phyloP scores from a whole-genome alignment of 1,140 invertebrate genomes.

The Aphis gossypii region DNA sequence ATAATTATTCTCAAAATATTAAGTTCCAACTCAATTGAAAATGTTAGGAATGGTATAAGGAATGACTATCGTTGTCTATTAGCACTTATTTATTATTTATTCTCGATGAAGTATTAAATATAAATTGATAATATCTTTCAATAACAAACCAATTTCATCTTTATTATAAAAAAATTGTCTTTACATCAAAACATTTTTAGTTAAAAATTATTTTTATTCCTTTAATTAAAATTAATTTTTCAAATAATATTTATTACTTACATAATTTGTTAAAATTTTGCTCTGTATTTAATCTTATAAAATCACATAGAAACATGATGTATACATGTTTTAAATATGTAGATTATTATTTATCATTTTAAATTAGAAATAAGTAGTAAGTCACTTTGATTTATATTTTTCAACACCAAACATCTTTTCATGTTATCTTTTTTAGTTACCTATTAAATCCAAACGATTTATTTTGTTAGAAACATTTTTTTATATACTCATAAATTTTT shows the following conservation, averaged over 20 bases:
- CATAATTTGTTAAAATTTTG: background rate
- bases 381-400: background rate
- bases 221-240: background rate
- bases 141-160: background rate
- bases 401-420: background rate
- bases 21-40: background rate
- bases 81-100: background rate
- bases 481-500: background rate
- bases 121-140: background rate
- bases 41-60: too few species aligned
- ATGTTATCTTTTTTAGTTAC: background rate
- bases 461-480: background rate
- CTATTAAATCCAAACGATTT: background rate
- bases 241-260: background rate
- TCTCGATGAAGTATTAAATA: background rate
- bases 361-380: background rate
- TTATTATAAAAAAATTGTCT: background rate
- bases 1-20: constrained; percentile 3
- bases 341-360: background rate
- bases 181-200: background rate
- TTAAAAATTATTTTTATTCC: background rate
- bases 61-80: too few species aligned
- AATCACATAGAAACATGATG: background rate
- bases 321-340: background rate
- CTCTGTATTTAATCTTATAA: background rate